phyloP scores from a whole-genome alignment of 2,888 invertebrate genomes.

The Mesorhabditis spiculigera region DNA sequence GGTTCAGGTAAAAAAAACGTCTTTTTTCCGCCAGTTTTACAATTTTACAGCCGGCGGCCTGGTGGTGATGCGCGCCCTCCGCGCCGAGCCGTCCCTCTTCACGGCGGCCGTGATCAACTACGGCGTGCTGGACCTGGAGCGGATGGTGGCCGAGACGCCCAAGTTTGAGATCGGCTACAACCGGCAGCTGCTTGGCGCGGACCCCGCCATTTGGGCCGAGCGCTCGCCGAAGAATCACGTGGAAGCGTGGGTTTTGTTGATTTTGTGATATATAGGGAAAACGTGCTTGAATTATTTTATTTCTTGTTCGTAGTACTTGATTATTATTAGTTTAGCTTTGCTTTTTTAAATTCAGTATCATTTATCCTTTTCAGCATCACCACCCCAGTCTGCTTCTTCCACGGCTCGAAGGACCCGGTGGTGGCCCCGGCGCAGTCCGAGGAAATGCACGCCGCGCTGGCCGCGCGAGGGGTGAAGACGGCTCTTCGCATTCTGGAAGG shows the following conservation, averaged over 20 bases:
- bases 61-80: slow-evolving; percentile 36
- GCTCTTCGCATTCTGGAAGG: slow-evolving; percentile 60
- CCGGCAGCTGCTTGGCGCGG: background rate
- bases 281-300: too few species aligned
- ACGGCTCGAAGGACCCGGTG: slow-evolving; percentile 60
- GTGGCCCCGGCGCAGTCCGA: slow-evolving; percentile 60
- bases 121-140: slow-evolving; percentile 61
- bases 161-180: slow-evolving; percentile 4
- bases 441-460: slow-evolving; percentile 60
- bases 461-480: slow-evolving; percentile 58
- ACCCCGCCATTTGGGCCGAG: background rate
- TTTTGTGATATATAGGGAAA: too few species aligned
- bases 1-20: slow-evolving; percentile 54
- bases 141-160: slow-evolving; percentile 38
- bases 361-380: slow-evolving; percentile 37
- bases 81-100: slow-evolving; percentile 53
- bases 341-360: too few species aligned
- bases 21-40: background rate
- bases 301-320: too few species aligned
- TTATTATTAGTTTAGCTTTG: too few species aligned
- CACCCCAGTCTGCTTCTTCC: slow-evolving; percentile 60
- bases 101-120: slow-evolving; percentile 61
- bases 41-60: slow-evolving; percentile 24
- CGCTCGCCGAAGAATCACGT: slow-evolving; percentile 59
- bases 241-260: slow-evolving; percentile 27